Conservation (phyloP, 2,797 vertebrate genomes). For the Delichon dasypus region DNA sequence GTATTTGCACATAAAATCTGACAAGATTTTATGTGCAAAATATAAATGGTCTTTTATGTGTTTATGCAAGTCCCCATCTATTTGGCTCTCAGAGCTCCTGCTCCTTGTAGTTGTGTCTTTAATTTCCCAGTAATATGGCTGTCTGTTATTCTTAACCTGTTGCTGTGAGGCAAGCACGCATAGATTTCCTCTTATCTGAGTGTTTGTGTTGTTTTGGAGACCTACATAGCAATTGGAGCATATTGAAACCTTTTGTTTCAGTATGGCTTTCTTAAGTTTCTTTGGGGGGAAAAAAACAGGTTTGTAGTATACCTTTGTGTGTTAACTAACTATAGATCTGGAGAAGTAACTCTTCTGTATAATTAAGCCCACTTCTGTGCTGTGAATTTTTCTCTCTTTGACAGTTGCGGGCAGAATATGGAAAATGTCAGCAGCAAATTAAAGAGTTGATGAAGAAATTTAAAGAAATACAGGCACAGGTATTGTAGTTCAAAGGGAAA, state of each 20-base stretch:
- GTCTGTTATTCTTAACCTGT: background rate
- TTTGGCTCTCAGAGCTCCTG: background rate
- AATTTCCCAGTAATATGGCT: background rate
- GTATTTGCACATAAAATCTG: background rate
- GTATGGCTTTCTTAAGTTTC: background rate
- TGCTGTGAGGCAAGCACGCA: background rate
- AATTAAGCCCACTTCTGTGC: background rate
- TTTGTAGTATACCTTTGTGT: background rate
- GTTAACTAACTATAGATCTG: background rate
- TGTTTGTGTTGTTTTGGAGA: background rate
- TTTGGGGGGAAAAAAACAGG: background rate
- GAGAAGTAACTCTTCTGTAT: background rate
- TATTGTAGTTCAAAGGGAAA: slow-evolving; percentile 54
- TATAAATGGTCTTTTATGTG: too few relatives aligned
- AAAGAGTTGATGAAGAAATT: slow-evolving; percentile 85
- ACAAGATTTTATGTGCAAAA: background rate
- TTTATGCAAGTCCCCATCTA: background rate
- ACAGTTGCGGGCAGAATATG: slow-evolving; percentile 87
- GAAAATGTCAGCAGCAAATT: slow-evolving; percentile 88
- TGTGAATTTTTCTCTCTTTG: slow-evolving; percentile 47
- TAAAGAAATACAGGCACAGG: slow-evolving; percentile 89
- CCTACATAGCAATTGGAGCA: background rate
- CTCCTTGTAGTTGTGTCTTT: background rate
- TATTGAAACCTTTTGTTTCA: background rate
- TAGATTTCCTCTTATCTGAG: background rate